Evolutionary conservation across 2,888 invertebrate species (phyloP).

Genomic region (Sphaerophoria rueppellii): DNA sequence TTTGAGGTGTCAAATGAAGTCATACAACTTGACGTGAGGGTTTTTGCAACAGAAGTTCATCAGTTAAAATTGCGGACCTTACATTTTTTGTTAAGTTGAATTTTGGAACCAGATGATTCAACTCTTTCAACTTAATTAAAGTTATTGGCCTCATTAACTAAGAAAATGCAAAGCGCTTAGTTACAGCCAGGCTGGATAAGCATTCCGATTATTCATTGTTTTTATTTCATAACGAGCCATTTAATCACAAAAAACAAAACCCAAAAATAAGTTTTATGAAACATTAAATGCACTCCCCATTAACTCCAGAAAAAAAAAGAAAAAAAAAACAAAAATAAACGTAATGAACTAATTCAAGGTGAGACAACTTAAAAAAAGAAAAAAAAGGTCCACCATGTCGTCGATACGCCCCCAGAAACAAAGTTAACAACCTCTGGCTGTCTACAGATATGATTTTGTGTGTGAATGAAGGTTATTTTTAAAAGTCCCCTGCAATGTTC

Average conservation of each 20-base stretch:
- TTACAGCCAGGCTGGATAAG: too few species aligned
- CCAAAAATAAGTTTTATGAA: neutral
- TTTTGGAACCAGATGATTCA: too few species aligned
- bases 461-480: conserved; percentile 4
- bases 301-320: neutral
- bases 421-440: conserved; percentile 42
- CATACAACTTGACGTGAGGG: too few species aligned
- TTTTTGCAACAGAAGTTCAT: too few species aligned
- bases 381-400: neutral
- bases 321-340: neutral
- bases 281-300: conserved; percentile 9
- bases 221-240: too few species aligned
- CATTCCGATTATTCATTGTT: too few species aligned
- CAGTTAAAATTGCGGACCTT: too few species aligned
- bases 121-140: too few species aligned
- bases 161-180: too few species aligned
- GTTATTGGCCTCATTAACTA: too few species aligned
- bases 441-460: conserved; percentile 3
- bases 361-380: conserved; percentile 4
- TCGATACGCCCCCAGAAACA: conserved; percentile 8
- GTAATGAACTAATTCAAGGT: conserved; percentile 37
- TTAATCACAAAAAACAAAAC: neutral
- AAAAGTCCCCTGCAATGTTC: conserved; percentile 18
- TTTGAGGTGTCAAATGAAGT: too few species aligned
- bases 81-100: too few species aligned